Base-by-base conservation (phyloP, 2,797 vertebrate genomes). In the Holocentrus rufus region DNA sequence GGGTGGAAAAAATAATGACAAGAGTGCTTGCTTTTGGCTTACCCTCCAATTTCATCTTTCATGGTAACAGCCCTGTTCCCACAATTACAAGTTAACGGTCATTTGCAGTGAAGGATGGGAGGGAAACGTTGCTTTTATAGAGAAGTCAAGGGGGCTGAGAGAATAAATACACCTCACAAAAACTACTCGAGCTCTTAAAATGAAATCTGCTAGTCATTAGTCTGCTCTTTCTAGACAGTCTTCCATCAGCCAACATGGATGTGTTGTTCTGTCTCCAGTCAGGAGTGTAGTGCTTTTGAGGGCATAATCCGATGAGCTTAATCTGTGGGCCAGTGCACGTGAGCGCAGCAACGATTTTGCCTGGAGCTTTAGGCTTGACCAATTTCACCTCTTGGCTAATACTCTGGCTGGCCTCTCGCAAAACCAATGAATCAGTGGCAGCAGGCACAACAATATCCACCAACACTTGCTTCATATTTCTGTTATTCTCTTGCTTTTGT, bases 281-380 rank as follows among this genome's bases (percentile, higher is more conserved):
- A 59, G 69, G 60, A 72, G 69, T 22, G 18, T 69, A 46, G 39
- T 76, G 81, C 67, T 82, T 86, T 79, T 81, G 79, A 87, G 49
- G 69, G 57, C 75, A 85, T 91, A 91, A 92, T 88, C 90, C 77
- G 52, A 82, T 79, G 74, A 86, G 67, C 68, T 86, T 90, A 88
- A 91, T 89, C 90, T 85, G 82, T 56, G 13, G 80, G 61, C 50
- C 7, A 2, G 55, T 71, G 76, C 77, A 77, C 14, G 64, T 75
- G 77, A 62, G 39, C 66, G 60, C 15, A 59, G 68, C 57, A 59
- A 65, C 31, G 58, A 71, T 79, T 79, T 70, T 61, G 74, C 46
- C 53, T 66, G 47, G 66, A 77, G 71, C 52, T 73, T 80, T 52
- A 36, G 39, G 56, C 63, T 62, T 50, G 56, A 82, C 77, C 81